Conservation (phyloP, 1,140 invertebrate species). For the Laupala kohalensis region DNA sequence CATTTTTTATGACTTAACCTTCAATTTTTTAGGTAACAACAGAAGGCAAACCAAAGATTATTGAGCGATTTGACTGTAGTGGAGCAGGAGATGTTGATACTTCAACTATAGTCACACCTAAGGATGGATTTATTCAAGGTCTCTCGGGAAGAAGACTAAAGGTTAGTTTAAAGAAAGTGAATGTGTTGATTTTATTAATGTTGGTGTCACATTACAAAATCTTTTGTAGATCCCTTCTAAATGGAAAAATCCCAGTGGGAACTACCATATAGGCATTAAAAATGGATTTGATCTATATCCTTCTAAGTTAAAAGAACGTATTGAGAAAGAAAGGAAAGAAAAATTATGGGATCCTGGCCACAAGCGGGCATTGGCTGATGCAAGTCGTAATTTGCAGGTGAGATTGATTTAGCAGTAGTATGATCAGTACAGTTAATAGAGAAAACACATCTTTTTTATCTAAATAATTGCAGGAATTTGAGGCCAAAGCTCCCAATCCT, state of each 20-base stretch:
- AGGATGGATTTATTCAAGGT: constrained; percentile 67
- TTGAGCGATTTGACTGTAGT: constrained; percentile 89
- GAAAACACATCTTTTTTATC: constrained; percentile 6
- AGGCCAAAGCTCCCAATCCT: constrained; percentile 28
- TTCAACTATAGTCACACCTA: constrained; percentile 63
- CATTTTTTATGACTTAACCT: neutral
- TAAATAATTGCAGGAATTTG: constrained; percentile 26
- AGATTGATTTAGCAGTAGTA: constrained; percentile 11
- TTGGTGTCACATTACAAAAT: constrained; percentile 1
- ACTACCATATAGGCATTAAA: constrained; percentile 77
- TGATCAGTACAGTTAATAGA: constrained; percentile 10
- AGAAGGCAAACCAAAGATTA: constrained; percentile 80
- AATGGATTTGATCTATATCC: constrained; percentile 79
- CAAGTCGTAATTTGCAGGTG: constrained; percentile 52
- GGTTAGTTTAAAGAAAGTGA: constrained; percentile 18
- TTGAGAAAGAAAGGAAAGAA: constrained; percentile 71
- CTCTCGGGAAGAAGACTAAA: constrained; percentile 77
- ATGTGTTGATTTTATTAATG: neutral
- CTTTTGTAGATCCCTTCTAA: constrained; percentile 55
- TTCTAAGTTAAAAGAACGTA: constrained; percentile 62
- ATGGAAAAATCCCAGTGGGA: constrained; percentile 73
- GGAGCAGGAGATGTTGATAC: constrained; percentile 90
- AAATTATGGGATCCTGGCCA: constrained; percentile 75
- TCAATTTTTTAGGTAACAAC: constrained; percentile 54
- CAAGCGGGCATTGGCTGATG: constrained; percentile 63